phyloP scores from a whole-genome alignment of 37 sponge, comb jelly and placozoan genomes.

The Haliclona indistincta region DNA sequence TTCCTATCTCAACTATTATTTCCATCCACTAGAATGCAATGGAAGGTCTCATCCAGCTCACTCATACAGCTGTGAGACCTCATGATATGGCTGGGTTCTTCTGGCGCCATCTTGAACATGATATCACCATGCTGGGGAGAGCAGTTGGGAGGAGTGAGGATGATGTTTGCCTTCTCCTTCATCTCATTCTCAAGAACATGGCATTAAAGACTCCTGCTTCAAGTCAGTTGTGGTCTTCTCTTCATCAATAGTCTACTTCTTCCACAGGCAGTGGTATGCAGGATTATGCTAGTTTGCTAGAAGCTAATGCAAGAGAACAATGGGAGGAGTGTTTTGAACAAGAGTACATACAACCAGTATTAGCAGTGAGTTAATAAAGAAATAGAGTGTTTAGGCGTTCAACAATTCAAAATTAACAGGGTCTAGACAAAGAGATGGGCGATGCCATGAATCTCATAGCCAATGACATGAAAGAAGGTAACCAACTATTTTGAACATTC shows the following conservation, averaged over 20 bases:
- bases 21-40: background rate
- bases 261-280: background rate
- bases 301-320: constrained; percentile 13
- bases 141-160: constrained; percentile 37
- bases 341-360: constrained; percentile 48
- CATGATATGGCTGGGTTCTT: constrained; percentile 52
- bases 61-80: constrained; percentile 12
- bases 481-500: background rate
- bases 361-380: background rate
- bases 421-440: constrained; percentile 6
- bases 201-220: constrained; percentile 8
- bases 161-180: constrained; percentile 44
- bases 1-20: too few relatives aligned
- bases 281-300: too few relatives aligned
- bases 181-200: constrained; percentile 44
- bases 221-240: constrained; percentile 17
- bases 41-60: constrained; percentile 12
- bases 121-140: constrained; percentile 28
- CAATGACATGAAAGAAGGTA: constrained; percentile 65
- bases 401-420: background rate
- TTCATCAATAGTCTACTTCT: background rate
- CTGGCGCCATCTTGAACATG: constrained; percentile 47
- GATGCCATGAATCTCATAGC: constrained; percentile 36
- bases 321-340: constrained; percentile 52
- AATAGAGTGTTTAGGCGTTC: background rate